These are phyloP conservation scores for Lasioglossum baleicum DNA, from an alignment of 1,140 invertebrate species.

Conservation along the genomic window DNA sequence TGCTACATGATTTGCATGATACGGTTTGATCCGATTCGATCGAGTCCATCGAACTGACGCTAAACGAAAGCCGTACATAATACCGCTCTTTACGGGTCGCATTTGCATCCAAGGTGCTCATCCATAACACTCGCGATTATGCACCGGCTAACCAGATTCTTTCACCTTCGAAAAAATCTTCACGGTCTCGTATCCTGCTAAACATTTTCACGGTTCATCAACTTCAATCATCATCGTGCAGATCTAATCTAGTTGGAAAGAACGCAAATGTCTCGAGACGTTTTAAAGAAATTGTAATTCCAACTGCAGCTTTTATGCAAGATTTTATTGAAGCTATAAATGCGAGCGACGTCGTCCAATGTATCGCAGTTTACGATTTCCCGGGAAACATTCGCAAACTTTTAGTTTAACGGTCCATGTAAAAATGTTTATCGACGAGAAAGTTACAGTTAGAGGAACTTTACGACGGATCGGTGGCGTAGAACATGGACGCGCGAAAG, in stretches of 20 bases:
- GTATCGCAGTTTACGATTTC: background rate
- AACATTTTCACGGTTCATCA: background rate
- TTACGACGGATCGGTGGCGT: background rate
- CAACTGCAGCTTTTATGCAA: too few relatives aligned
- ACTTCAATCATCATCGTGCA: too few relatives aligned
- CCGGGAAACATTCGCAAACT: background rate
- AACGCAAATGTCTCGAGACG: too few relatives aligned
- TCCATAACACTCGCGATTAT: background rate
- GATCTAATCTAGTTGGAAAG: background rate
- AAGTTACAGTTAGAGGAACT: background rate
- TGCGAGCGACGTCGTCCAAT: too few relatives aligned
- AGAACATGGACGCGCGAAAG: background rate
- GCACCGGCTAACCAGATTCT: background rate
- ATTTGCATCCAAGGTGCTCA: conserved; percentile 22
- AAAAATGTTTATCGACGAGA: conserved; percentile 7
- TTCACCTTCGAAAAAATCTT: background rate
- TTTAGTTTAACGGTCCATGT: conserved; percentile 6
- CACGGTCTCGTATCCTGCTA: background rate
- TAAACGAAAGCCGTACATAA: conserved; percentile 24
- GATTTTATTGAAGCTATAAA: too few relatives aligned
- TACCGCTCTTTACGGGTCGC: background rate
- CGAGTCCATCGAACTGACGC: conserved; percentile 9
- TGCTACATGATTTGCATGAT: conserved; percentile 35
- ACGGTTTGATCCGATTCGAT: conserved; percentile 43
- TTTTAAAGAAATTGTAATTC: too few relatives aligned